These are phyloP conservation scores for Lagocephalus sceleratus DNA, from an alignment of 2,797 vertebrate genomes.

Conservation along the genomic window DNA sequence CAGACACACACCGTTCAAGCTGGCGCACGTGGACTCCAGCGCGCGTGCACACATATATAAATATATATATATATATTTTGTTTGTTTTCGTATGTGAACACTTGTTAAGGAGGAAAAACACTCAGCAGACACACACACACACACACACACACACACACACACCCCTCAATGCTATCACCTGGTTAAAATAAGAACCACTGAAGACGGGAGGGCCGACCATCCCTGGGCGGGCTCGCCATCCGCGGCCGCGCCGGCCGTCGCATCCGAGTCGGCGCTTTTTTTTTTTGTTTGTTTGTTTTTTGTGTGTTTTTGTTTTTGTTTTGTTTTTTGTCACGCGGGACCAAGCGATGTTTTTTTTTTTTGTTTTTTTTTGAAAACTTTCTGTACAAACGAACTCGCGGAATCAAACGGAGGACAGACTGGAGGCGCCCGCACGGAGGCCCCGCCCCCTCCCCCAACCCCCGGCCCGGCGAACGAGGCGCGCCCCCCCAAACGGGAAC, in stretches of 20 bases:
- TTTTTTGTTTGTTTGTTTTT: constrained; percentile 63
- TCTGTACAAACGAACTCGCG: constrained; percentile 49
- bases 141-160: constrained; percentile 27
- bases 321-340: constrained; percentile 74
- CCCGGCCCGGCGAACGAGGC: too few relatives aligned
- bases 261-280: constrained; percentile 38
- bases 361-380: constrained; percentile 45
- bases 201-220: constrained; percentile 78
- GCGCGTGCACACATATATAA: constrained; percentile 39
- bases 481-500: too few relatives aligned
- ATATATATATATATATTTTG: background rate
- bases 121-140: constrained; percentile 20
- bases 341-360: constrained; percentile 72
- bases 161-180: constrained; percentile 65
- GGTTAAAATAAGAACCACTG: constrained; percentile 73
- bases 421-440: constrained; percentile 36
- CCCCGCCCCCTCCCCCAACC: constrained; percentile 2
- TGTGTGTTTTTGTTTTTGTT: constrained; percentile 52
- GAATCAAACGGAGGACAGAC: constrained; percentile 36
- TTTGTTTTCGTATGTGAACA: constrained; percentile 42
- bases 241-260: constrained; percentile 57
- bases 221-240: constrained; percentile 28
- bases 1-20: constrained; percentile 51
- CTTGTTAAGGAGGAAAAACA: constrained; percentile 51
- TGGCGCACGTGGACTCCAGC: constrained; percentile 37